Base-by-base conservation (phyloP, 2,888 invertebrate species). In the Plebejus argus region DNA sequence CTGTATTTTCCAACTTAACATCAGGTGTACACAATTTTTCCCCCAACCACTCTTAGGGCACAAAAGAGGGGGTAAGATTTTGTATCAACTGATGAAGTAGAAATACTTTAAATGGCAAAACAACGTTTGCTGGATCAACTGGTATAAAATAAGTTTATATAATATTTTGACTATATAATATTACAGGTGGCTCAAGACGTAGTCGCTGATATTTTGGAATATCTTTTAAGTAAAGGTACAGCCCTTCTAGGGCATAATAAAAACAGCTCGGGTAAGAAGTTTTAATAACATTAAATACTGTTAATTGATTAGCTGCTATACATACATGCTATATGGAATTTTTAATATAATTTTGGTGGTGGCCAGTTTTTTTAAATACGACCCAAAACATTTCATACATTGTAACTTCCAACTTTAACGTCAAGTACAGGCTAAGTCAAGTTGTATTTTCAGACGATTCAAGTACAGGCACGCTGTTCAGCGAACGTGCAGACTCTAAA, bases 391-490 rank as follows among this genome's bases (percentile, higher is more conserved):
- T 58, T 58, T 5, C n/a, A 53, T 18, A 15, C 5, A 18, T 58
- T 20, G 58, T 58, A 58, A n/a, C 0, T 58, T n/a, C 7, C n/a
- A n/a, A n/a, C n/a, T n/a, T 6, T 70, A 12, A 70, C 28, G 15
- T 8, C 39, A 39, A 39, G 39, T 39, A 39, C 39, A 39, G 49
- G 49, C 15, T 35, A 70, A 4, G 12, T 10, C 18, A 35, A 35
- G 33, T 45, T 8, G 20, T 45, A 6, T 23, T 72, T 80, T 80
- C 80, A 91, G 89, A 82, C 79, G 82, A 28, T 33, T 33, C 84
- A 8, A 93, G 93, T 80, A 89, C 90, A 82, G 85, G 88, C 23
- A 93, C 93, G 0, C 83, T 94, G 77, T 93, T 91, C 80, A 93
- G 94, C 81, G 89, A 83, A 5, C 90, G 87, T 76, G 79, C 82